Evolutionary conservation across 2,797 vertebrate genomes (phyloP).

Genomic region (Okamejei kenojei): DNA sequence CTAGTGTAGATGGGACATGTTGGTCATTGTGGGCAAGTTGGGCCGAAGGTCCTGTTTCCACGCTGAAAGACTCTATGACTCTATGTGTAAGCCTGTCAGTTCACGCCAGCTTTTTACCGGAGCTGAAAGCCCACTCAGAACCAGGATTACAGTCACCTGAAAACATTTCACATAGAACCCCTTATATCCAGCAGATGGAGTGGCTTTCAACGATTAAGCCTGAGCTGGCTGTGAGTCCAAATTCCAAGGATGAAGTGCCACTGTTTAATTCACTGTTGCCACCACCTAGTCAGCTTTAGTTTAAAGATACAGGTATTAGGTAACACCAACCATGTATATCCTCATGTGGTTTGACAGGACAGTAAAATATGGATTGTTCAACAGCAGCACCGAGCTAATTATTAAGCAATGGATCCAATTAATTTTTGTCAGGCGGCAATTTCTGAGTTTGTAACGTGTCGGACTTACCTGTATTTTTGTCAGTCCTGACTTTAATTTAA

Average conservation of each 20-base stretch:
- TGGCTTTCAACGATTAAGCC: not conserved
- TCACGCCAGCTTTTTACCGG: not conserved
- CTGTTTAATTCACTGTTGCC: not conserved
- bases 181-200: not conserved
- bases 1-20: no score
- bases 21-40: no score
- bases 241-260: not conserved
- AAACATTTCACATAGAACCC: not conserved
- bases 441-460: not conserved
- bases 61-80: no score
- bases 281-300: not conserved
- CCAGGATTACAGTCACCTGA: not conserved
- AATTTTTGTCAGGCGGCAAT: conserved; percentile 30
- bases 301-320: conserved; percentile 7
- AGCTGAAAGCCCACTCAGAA: not conserved
- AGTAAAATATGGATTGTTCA: not conserved
- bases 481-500: conserved; percentile 32
- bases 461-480: conserved; percentile 23
- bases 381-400: not conserved
- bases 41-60: no score
- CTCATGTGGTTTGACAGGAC: not conserved
- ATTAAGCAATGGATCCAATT: conserved; percentile 25
- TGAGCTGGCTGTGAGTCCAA: not conserved
- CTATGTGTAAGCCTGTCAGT: not conserved
- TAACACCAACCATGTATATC: not conserved